A percentile compares a stretch with the other conserved stretches of the same genome.
phyloP scores from a whole-genome alignment of 2,888 invertebrate genomes.

The Anthrax anthrax region DNA sequence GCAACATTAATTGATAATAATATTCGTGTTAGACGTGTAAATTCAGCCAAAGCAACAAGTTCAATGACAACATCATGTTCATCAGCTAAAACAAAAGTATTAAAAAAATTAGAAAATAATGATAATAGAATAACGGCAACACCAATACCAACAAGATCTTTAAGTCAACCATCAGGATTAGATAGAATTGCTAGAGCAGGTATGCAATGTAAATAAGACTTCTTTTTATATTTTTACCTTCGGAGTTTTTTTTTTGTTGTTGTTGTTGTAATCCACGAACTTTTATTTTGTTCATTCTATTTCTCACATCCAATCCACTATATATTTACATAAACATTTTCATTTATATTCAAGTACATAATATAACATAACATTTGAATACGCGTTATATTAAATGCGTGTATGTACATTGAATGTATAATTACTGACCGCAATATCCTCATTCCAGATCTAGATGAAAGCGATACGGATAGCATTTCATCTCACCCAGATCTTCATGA shows the following conservation, averaged over 20 bases:
- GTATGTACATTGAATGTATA: too few relatives aligned
- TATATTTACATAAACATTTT: too few relatives aligned
- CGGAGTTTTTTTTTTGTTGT: neutral
- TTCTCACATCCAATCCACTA: too few relatives aligned
- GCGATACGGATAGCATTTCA: conserved; percentile 33
- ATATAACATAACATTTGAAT: too few relatives aligned
- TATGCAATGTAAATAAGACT: neutral
- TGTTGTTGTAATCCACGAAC: too few relatives aligned
- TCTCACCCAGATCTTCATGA: conserved; percentile 27
- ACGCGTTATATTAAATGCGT: too few relatives aligned
- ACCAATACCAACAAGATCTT: conserved; percentile 37
- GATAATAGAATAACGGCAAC: conserved; percentile 22
- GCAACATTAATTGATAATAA: too few relatives aligned
- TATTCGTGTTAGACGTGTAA: conserved; percentile 24
- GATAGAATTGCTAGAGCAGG: conserved; percentile 18
- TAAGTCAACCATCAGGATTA: conserved; percentile 46
- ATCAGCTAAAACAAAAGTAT: conserved; percentile 19
- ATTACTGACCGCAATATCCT: neutral
- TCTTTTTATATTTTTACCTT: neutral
- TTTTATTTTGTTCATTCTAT: too few relatives aligned
- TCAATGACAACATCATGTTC: conserved; percentile 7
- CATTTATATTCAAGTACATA: too few relatives aligned
- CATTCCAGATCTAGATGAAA: conserved; percentile 25
- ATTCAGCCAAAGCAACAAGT: conserved; percentile 25
- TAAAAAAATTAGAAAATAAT: conserved; percentile 22